Percentiles rank a stretch among this genome's conserved stretches.
phyloP scores from a whole-genome alignment of 2,888 invertebrate species.

The Brachynemurus nebulosus region DNA sequence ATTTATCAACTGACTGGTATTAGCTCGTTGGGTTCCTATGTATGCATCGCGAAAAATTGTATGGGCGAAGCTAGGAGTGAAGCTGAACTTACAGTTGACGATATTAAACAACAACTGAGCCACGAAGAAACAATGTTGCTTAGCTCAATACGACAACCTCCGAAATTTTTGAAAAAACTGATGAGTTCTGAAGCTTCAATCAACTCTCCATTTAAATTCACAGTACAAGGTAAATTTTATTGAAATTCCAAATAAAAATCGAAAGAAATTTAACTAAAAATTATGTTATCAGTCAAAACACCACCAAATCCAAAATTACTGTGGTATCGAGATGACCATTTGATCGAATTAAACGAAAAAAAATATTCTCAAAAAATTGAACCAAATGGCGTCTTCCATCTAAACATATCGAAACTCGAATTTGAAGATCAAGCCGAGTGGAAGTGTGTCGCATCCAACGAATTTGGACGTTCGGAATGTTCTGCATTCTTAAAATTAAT shows the following conservation, averaged over 20 bases:
- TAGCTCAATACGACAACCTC: conserved; percentile 63
- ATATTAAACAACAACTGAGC: conserved; percentile 77
- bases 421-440: conserved; percentile 81
- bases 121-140: conserved; percentile 72
- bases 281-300: conserved; percentile 65
- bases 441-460: conserved; percentile 82
- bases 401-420: conserved; percentile 61
- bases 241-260: background rate
- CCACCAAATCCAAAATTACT: conserved; percentile 66
- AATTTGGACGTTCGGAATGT: conserved; percentile 78
- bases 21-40: conserved; percentile 78
- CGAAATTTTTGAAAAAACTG: conserved; percentile 66
- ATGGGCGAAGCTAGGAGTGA: conserved; percentile 83
- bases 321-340: conserved; percentile 82
- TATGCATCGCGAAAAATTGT: conserved; percentile 77
- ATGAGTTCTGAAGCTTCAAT: conserved; percentile 73
- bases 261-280: background rate
- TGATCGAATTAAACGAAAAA: conserved; percentile 45
- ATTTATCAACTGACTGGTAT: conserved; percentile 85
- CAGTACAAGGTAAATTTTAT: conserved; percentile 50
- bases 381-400: conserved; percentile 53
- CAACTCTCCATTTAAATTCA: conserved; percentile 67
- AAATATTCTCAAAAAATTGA: conserved; percentile 58
- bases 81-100: conserved; percentile 78
- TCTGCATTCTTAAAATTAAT: conserved; percentile 72